Base-by-base conservation (phyloP, 1,140 invertebrate genomes). In the Helicoverpa zea region DNA sequence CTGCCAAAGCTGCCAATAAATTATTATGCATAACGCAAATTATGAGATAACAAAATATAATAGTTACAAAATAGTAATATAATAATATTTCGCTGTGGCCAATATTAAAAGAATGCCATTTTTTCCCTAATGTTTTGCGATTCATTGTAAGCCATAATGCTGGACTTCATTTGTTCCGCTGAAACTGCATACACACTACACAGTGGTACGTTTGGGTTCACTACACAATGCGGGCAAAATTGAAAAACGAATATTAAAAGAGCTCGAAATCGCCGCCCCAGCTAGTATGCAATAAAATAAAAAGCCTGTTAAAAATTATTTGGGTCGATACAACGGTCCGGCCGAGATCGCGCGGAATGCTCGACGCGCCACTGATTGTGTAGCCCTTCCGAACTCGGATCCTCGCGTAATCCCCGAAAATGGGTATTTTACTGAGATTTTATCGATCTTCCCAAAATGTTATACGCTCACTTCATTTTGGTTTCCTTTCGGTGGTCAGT, bases 391-490 rank as follows among this genome's bases (percentile, higher is more conserved):
- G 30, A 73, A 82, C 63, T 79, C 70, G 61, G 58, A 73, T 75
- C 78, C 76, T 49, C 54, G 23, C 76, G 79, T 81, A 83, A 81
- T 66, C 61, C 52, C 30, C 43, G 63, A 73, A 49, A 72, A 70
- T 64, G 77, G 73, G 30, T 47, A 74, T 84, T 84, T 82, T 84
- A 72, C 79, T 81, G 77, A 76, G 59, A 81, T 81, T 75, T 78
- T 79, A 80, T 81, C 74, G 81, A 84, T 81, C 79, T 72, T 77
- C 64, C 79, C 63, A 51, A 64, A 73, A 83, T 82, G 80, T 43
- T 76, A 76, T 51, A 51, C 5, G 63, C 72, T 81, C 73, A 61
- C 72, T 82, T 82, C 78, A 52, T 83, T 83, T 81, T 73, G 78
- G 72, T 64, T 81, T 77, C 81, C 43, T 58, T 84, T 73, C 23